Base-by-base conservation (phyloP, 2,797 vertebrate species). In the Halcyon chelicuti region DNA sequence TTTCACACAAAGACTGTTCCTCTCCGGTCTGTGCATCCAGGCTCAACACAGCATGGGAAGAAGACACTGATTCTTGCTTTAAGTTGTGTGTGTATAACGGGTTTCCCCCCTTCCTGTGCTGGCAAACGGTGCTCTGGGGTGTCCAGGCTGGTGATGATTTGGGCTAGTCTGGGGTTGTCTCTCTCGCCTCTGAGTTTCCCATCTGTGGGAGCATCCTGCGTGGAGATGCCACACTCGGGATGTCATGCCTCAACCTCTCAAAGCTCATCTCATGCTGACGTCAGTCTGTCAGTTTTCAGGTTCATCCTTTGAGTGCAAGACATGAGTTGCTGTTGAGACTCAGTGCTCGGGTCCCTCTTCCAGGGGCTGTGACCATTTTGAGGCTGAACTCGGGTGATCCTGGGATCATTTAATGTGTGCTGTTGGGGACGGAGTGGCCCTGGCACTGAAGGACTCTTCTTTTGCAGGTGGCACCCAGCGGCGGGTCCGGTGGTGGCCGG, bases 401-500 rank as follows among this genome's bases (percentile, higher is more conserved):
- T 5, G 13, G 29, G 40, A 29, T 65, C 61, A 26, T 33, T 42
- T 47, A 65, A 25, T 55, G 71, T 58, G 46, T 88, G 29, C 86
- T 62, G 91, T 71, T 20, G 71, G 49, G 55, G 58, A 49, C 28
- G 6, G 9, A 33, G 54, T 80, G 57, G 49, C 65, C 75, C 61
- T 63, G 88, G 88, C 77, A 31, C 71, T 68, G 63, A 51, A 25
- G 47, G 55, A 33, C 49, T 93, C 49, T 93, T 35, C 75, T 87
- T 63, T 31, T 67, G 15, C 97, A 99, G 99, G 99, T 99, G 25
- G 99, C 98, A 12, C 98, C 99, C 0, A 97, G 99, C 2, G 93
- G 98, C 1, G 98, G 98, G 2, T 68, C 95, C 0, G 76, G 97
- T 1, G 86, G 97, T 1, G 98, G 98, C 37, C 98, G 99, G 65